Percentiles rank a stretch among this genome's conserved stretches.
Evolutionary conservation across 2,888 invertebrate genomes (phyloP).

Genomic region (Dysmachus trigonus): DNA sequence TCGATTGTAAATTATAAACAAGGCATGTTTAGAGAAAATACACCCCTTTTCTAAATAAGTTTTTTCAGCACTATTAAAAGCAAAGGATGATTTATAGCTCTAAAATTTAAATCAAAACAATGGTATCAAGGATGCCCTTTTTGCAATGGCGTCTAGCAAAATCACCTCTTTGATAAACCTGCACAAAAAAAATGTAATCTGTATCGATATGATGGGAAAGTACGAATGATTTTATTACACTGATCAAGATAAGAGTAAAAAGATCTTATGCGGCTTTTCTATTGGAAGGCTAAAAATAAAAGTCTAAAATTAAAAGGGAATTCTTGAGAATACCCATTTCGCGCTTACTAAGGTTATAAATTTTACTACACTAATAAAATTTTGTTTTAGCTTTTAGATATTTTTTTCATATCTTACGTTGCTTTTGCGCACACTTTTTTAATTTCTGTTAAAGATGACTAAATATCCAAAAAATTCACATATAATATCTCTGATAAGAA

Average conservation of each 20-base stretch:
- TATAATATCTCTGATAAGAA: not conserved
- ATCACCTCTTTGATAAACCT: no score
- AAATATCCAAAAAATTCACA: not conserved
- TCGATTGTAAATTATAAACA: no score
- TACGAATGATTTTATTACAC: not conserved
- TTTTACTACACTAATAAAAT: not conserved
- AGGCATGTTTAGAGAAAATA: no score
- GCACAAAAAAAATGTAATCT: no score
- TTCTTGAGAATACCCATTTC: not conserved
- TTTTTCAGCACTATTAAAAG: no score
- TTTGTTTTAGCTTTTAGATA: not conserved
- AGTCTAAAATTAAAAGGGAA: not conserved
- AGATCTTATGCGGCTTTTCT: not conserved
- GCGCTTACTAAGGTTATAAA: not conserved
- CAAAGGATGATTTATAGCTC: no score
- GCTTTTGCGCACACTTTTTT: not conserved
- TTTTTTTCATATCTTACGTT: not conserved
- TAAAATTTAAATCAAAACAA: no score
- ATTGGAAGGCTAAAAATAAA: not conserved
- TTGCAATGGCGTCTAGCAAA: no score
- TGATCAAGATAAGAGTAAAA: not conserved
- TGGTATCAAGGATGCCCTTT: no score
- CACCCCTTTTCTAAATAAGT: no score
- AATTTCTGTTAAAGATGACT: not conserved
- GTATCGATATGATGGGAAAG: not conserved